phyloP scores from a whole-genome alignment of 2,888 invertebrate genomes.

The Lithodes maja region DNA sequence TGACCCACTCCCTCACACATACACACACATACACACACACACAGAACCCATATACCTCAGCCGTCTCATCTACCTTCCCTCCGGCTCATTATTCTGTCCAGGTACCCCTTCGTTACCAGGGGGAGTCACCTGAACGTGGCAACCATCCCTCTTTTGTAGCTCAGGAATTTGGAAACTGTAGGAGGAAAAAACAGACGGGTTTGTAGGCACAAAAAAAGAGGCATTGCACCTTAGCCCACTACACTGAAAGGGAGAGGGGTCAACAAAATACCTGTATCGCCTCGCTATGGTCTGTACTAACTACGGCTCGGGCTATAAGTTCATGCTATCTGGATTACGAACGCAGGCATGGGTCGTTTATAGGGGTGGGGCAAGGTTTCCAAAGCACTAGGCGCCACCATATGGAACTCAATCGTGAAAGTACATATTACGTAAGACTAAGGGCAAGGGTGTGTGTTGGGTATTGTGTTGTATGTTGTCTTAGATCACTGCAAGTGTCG shows the following conservation, averaged over 20 bases:
- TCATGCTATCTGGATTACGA: too few species aligned
- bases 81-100: not conserved
- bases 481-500: not conserved
- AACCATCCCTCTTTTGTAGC: not conserved
- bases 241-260: not conserved
- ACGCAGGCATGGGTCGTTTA: too few species aligned
- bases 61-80: not conserved
- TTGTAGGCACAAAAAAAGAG: not conserved
- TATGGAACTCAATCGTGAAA: slow-evolving; percentile 30
- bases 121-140: not conserved
- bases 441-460: not conserved
- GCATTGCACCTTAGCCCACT: not conserved
- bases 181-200: not conserved
- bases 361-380: not conserved
- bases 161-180: not conserved
- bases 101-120: not conserved
- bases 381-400: not conserved
- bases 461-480: not conserved
- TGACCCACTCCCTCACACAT: slow-evolving; percentile 8
- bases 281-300: too few species aligned
- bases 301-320: too few species aligned
- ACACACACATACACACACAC: not conserved
- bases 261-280: too few species aligned
- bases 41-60: not conserved
- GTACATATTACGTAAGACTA: slow-evolving; percentile 23